Evolutionary conservation across 92 coral and sea anemone species (phyloP).

Genomic region (Parazoanthus darwini): DNA sequence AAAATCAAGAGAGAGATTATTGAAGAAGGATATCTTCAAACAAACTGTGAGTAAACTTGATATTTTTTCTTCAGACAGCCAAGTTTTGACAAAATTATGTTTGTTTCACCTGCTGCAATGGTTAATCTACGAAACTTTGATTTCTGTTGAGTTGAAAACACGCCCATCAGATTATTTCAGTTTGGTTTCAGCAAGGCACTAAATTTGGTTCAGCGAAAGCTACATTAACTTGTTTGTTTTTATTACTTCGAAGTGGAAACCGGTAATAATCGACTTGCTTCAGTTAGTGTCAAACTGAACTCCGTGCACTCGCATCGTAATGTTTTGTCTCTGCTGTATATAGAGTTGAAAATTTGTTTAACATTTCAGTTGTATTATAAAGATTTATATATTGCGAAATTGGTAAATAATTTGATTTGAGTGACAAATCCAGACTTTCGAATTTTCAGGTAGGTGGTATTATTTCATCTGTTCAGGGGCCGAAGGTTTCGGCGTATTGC

Average conservation of each 20-base stretch:
- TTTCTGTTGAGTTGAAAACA: conserved; percentile 14
- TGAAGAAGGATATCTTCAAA: conserved; percentile 77
- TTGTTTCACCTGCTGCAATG: conserved; percentile 34
- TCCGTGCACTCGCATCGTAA: background rate
- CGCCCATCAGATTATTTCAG: background rate
- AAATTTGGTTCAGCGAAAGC: conserved; percentile 2
- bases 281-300: background rate
- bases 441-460: background rate
- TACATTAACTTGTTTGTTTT: background rate
- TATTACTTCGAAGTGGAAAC: background rate
- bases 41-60: conserved; percentile 83
- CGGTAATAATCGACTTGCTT: background rate
- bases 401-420: background rate
- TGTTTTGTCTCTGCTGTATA: background rate
- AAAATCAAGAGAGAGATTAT: conserved; percentile 80
- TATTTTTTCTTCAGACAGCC: conserved; percentile 17
- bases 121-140: conserved; percentile 20
- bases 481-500: background rate
- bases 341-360: background rate
- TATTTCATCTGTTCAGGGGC: background rate
- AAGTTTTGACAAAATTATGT: background rate
- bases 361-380: background rate
- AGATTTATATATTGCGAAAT: background rate
- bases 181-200: background rate
- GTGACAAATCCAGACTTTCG: background rate